Evolutionary conservation across 2,113 vertebrate genomes (phyloP).

Genomic region (Paracanthobrama guichenoti): DNA sequence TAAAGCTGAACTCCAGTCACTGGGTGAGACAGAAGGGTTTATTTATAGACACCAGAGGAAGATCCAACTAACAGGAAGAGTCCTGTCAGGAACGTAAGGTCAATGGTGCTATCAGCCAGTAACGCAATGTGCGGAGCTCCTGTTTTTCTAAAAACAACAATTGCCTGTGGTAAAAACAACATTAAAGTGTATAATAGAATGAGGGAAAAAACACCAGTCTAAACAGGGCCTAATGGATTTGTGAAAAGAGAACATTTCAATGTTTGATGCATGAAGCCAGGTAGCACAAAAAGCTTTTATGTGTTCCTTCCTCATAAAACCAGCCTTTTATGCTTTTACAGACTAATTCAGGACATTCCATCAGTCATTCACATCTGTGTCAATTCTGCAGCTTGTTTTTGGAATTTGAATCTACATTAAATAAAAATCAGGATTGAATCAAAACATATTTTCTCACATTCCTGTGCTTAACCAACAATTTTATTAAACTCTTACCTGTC

Average conservation of each 20-base stretch:
- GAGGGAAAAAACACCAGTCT: too few relatives aligned
- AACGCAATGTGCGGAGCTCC: background rate
- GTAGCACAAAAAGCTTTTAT: background rate
- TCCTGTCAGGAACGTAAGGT: slow-evolving; percentile 20
- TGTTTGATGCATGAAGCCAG: slow-evolving; percentile 1
- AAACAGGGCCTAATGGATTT: slow-evolving; percentile 5
- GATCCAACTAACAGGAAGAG: slow-evolving; percentile 26
- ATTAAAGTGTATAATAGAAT: background rate
- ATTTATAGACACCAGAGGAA: slow-evolving; percentile 39
- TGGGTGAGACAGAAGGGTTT: slow-evolving; percentile 12
- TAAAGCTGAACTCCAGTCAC: slow-evolving; percentile 3
- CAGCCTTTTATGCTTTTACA: background rate
- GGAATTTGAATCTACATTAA: background rate
- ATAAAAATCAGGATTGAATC: background rate
- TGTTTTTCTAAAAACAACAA: background rate
- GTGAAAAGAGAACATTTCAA: slow-evolving; percentile 6
- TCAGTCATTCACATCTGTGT: background rate
- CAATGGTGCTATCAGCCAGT: slow-evolving; percentile 10
- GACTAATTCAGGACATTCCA: background rate
- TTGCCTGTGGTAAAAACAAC: background rate
- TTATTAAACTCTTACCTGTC: background rate
- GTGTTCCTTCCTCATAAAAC: background rate
- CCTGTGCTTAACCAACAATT: background rate
- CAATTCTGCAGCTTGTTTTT: background rate
- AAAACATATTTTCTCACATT: background rate